phyloP scores from a whole-genome alignment of 2,113 vertebrate genomes.

The Brachyhypopomus occidentalis region DNA sequence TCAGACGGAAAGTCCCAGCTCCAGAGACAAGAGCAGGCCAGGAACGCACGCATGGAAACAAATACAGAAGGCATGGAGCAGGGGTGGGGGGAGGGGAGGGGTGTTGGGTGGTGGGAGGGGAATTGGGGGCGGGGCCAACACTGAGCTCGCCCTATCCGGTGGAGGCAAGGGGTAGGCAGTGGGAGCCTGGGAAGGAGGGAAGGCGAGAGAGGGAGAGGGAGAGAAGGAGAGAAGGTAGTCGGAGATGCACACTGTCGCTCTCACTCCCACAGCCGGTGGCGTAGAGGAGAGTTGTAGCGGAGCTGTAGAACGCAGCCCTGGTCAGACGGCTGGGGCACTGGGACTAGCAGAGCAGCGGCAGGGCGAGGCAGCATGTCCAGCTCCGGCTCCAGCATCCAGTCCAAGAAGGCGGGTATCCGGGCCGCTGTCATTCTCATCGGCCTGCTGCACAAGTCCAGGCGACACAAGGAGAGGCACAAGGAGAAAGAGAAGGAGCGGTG shows the following conservation, averaged over 20 bases:
- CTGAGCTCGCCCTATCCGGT: slow-evolving; percentile 59
- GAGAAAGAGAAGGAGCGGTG: slow-evolving; percentile 66
- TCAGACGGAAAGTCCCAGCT: slow-evolving; percentile 38
- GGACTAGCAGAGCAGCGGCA: slow-evolving; percentile 48
- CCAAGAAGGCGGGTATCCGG: slow-evolving; percentile 88
- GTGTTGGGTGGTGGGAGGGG: slow-evolving; percentile 4
- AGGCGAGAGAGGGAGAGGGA: slow-evolving; percentile 34
- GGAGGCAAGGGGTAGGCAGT: slow-evolving; percentile 51
- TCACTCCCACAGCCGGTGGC: slow-evolving; percentile 66
- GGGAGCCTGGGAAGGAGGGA: slow-evolving; percentile 38
- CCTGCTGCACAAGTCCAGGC: slow-evolving; percentile 90
- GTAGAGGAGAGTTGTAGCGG: slow-evolving; percentile 58
- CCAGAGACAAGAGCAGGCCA: slow-evolving; percentile 17
- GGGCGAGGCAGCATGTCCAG: slow-evolving; percentile 79
- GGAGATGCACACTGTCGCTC: slow-evolving; percentile 62
- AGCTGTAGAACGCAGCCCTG: slow-evolving; percentile 43
- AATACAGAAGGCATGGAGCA: slow-evolving; percentile 26
- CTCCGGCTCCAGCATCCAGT: slow-evolving; percentile 74
- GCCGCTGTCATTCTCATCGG: slow-evolving; percentile 93
- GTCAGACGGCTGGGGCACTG: slow-evolving; percentile 19
- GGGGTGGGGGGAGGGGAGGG: slow-evolving; percentile 19
- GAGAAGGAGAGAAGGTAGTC: slow-evolving; percentile 56
- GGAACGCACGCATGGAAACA: slow-evolving; percentile 47
- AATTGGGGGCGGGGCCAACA: slow-evolving; percentile 1
- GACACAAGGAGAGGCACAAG: slow-evolving; percentile 79